Percentiles rank a stretch among this genome's conserved stretches.
These are phyloP conservation scores for Artibeus lituratus DNA, from an alignment of 2,797 vertebrate genomes.

Conservation along the genomic window DNA sequence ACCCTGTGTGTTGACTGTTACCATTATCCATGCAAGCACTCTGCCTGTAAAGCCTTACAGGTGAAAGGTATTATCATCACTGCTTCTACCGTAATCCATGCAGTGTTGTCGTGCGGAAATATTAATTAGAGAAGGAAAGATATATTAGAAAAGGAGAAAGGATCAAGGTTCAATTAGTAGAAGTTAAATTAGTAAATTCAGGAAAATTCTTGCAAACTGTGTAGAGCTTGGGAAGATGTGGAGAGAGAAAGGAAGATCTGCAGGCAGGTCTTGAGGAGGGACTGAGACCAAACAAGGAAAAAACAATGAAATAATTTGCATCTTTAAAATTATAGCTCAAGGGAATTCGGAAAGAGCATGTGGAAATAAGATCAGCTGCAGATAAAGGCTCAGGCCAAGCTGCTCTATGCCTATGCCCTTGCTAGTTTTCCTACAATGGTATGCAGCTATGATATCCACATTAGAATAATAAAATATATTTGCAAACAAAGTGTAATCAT, in stretches of 20 bases:
- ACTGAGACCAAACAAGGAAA: background rate
- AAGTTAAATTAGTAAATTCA: background rate
- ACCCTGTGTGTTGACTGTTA: background rate
- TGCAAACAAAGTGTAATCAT: background rate
- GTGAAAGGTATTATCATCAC: background rate
- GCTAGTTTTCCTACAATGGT: background rate
- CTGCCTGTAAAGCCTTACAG: background rate
- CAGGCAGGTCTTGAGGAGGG: background rate
- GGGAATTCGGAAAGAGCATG: background rate
- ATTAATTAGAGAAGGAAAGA: constrained; percentile 7
- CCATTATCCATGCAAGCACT: background rate
- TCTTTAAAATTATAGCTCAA: background rate
- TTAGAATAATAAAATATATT: background rate
- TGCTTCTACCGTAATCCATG: background rate
- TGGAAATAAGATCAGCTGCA: background rate
- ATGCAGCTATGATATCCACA: background rate
- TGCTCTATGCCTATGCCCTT: background rate
- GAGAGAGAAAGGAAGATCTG: background rate
- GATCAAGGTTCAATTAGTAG: background rate
- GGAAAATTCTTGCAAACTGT: background rate
- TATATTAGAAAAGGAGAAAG: background rate
- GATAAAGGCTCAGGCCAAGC: background rate
- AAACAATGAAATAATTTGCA: background rate
- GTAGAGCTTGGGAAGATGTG: background rate
- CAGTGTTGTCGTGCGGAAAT: background rate